Evolutionary conservation across 2,888 invertebrate species (phyloP), one percentile per base, ranked within the genome.

Genomic region (Synanthedon formicaeformis): DNA sequence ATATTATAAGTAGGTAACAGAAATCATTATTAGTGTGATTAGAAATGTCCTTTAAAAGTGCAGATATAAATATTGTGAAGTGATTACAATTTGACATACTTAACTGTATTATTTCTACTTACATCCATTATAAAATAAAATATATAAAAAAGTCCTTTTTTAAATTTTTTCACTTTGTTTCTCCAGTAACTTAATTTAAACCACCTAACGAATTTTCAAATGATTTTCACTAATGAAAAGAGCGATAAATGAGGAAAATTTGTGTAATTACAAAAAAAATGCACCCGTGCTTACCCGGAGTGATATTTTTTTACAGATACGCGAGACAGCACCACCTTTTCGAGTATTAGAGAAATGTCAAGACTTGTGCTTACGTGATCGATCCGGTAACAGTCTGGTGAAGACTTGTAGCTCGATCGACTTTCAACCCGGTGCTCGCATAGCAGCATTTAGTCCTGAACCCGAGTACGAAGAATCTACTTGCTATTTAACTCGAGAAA

Each of bases 401-500:
- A 89, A 95, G 59, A 92, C 94, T 1, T 96, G 96, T 75, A 92
- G 93, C 57, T 96, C 96, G 50, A 96, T 96, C 62, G 96, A 96
- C 79, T 96, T 96, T 72, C 94, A 95, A 78, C 96, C 96, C 0
- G 96, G 96, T 54, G 93, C 93, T 60, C 89, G 95, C 45, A 94
- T 95, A 59, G 93, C 94, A 40, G 93, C 94, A 0, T 95, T 93
- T 66, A 94, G 93, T 60, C 92, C 93, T 6, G 91, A 91, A 58
- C 92, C 94, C 1, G 95, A 95, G 68, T 96, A 94, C 69, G 96
- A 96, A 69, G 96, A 96, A 70, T 95, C 95, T 11, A 93, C 93
- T 13, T 96, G 96, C 70, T 96, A 94, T 73, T 78, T 96, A 58
- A 95, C 95, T 0, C 88, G 94, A 41, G 96, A 96, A 73, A 94